These are phyloP conservation scores for Zaprionus africanus DNA, from an alignment of 1,140 invertebrate genomes.

Conservation along the genomic window DNA sequence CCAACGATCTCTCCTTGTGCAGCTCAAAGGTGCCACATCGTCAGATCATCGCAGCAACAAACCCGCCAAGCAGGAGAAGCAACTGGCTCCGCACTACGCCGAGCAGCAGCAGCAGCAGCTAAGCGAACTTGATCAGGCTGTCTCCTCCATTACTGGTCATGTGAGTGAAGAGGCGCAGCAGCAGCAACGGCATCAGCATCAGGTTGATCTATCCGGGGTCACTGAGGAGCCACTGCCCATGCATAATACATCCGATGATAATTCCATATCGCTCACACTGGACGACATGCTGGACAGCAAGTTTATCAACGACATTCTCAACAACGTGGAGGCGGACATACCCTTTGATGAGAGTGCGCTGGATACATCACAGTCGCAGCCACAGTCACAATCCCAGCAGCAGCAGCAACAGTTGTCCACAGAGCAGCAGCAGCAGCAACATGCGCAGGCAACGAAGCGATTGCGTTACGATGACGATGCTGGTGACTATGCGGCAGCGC, in stretches of 20 bases:
- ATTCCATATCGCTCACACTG: conserved; percentile 75
- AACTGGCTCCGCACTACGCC: conserved; percentile 31
- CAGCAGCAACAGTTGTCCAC: conserved; percentile 34
- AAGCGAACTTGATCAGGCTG: conserved; percentile 74
- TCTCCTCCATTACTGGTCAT: conserved; percentile 70
- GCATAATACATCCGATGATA: conserved; percentile 75
- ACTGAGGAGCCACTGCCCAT: conserved; percentile 65
- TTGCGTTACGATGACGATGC: conserved; percentile 70
- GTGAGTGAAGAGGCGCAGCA: conserved; percentile 4
- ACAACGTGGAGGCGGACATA: conserved; percentile 61
- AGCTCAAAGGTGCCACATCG: conserved; percentile 51
- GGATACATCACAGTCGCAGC: conserved; percentile 62
- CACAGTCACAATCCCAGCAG: conserved; percentile 25
- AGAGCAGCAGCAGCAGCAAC: conserved; percentile 45
- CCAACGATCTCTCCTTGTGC: conserved; percentile 9
- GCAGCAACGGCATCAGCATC: conserved; percentile 29
- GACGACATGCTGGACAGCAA: conserved; percentile 81
- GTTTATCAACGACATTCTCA: conserved; percentile 78
- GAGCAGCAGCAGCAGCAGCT: conserved; percentile 61
- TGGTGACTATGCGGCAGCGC: conserved; percentile 42
- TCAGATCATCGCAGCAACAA: conserved; percentile 72
- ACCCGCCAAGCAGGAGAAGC: conserved; percentile 58
- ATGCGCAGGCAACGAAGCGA: conserved; percentile 59
- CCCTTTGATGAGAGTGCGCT: conserved; percentile 76
- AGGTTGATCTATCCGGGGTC: conserved; percentile 29